Conservation (phyloP, 2,888 invertebrate species). For the Polymixis lichenea region DNA sequence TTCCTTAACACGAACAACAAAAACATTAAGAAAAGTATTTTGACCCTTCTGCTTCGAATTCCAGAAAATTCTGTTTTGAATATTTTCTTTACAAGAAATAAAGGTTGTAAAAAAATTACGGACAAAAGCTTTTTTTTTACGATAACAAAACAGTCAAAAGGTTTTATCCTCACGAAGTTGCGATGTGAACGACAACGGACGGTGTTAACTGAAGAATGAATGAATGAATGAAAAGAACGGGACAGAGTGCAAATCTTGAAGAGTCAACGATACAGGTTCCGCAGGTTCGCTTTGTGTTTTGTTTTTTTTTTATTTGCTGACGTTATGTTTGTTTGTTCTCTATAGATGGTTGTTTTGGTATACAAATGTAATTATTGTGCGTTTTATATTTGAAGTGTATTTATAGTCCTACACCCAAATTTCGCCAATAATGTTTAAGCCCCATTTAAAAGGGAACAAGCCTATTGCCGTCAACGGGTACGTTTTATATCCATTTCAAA, state of each 20-base stretch:
- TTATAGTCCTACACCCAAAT: too few relatives aligned
- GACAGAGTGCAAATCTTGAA: constrained; percentile 21
- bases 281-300: neutral
- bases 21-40: constrained; percentile 55
- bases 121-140: constrained; percentile 39
- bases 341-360: neutral
- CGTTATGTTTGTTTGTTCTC: neutral
- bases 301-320: neutral
- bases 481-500: neutral
- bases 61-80: constrained; percentile 48
- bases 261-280: constrained; percentile 25
- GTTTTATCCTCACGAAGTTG: constrained; percentile 38
- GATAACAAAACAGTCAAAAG: constrained; percentile 50
- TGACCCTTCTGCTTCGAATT: constrained; percentile 53
- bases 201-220: constrained; percentile 42
- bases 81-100: constrained; percentile 25
- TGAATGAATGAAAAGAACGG: constrained; percentile 19
- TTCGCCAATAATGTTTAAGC: too few relatives aligned
- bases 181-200: constrained; percentile 30
- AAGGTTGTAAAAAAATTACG: constrained; percentile 51
- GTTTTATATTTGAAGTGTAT: too few relatives aligned
- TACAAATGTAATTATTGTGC: neutral
- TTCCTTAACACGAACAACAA: constrained; percentile 49
- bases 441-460: too few relatives aligned
- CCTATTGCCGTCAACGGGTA: too few relatives aligned